Evolutionary conservation across 2,797 vertebrate species (phyloP).

Genomic region (Champsocephalus gunnari): DNA sequence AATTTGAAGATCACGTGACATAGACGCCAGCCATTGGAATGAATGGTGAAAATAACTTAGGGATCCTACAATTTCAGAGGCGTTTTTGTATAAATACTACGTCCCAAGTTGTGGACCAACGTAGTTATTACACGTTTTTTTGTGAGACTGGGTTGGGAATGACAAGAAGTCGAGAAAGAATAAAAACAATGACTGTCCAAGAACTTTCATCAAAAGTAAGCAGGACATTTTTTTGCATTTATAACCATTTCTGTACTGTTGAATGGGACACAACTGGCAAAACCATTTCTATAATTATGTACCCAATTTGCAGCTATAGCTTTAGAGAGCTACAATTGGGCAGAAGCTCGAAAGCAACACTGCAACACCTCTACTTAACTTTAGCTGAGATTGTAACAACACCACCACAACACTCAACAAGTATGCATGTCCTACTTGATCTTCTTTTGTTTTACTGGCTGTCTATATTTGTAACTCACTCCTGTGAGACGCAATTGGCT

Average conservation of each 20-base stretch:
- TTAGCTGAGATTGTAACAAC: slow-evolving; percentile 2
- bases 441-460: background rate
- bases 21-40: no score
- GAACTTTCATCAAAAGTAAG: no score
- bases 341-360: background rate
- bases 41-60: no score
- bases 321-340: background rate
- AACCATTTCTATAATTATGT: background rate
- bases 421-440: slow-evolving; percentile 3
- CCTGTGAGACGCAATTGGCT: background rate
- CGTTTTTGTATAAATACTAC: no score
- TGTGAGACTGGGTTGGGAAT: no score
- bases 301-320: background rate
- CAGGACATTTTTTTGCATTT: no score
- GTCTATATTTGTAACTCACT: background rate
- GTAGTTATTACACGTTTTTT: no score
- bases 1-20: no score
- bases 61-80: no score
- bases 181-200: no score
- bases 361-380: slow-evolving; percentile 1
- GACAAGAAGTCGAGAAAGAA: no score
- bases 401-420: background rate
- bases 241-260: background rate
- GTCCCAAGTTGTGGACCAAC: no score
- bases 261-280: slow-evolving; percentile 4